Conservation (phyloP, 92 coral and sea anemone species). For the Porites cylindrica region DNA sequence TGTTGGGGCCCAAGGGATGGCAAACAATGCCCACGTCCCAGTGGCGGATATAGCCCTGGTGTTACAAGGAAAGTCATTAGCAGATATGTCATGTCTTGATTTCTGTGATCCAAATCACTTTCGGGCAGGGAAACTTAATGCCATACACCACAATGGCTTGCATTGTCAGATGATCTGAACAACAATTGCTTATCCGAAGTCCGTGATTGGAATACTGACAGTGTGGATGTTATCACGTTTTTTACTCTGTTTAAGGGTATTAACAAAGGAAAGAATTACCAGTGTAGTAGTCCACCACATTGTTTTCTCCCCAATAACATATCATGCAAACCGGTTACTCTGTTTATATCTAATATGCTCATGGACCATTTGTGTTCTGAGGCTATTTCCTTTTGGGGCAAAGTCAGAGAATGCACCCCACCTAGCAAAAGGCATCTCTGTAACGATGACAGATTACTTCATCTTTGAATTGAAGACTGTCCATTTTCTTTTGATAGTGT, state of each 20-base stretch:
- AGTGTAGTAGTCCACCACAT: slow-evolving; percentile 31
- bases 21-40: too few species aligned
- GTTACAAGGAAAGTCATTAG: neutral
- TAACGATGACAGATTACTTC: slow-evolving; percentile 17
- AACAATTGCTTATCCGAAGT: neutral
- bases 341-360: slow-evolving; percentile 19
- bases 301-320: slow-evolving; percentile 26
- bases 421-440: slow-evolving; percentile 44
- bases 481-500: slow-evolving; percentile 34
- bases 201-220: slow-evolving; percentile 23
- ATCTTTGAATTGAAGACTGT: slow-evolving; percentile 25
- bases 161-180: neutral
- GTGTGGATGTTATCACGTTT: neutral
- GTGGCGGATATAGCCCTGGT: too few species aligned
- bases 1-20: too few species aligned
- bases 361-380: too few species aligned
- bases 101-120: too few species aligned
- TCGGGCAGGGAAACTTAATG: neutral
- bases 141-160: neutral
- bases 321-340: slow-evolving; percentile 33
- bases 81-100: slow-evolving; percentile 20
- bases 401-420: slow-evolving; percentile 28
- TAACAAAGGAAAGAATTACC: slow-evolving; percentile 28
- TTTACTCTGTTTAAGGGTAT: slow-evolving; percentile 28
- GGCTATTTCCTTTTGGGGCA: slow-evolving; percentile 49